Conservation (phyloP, 2,888 invertebrate genomes). For the Cephus spinipes region DNA sequence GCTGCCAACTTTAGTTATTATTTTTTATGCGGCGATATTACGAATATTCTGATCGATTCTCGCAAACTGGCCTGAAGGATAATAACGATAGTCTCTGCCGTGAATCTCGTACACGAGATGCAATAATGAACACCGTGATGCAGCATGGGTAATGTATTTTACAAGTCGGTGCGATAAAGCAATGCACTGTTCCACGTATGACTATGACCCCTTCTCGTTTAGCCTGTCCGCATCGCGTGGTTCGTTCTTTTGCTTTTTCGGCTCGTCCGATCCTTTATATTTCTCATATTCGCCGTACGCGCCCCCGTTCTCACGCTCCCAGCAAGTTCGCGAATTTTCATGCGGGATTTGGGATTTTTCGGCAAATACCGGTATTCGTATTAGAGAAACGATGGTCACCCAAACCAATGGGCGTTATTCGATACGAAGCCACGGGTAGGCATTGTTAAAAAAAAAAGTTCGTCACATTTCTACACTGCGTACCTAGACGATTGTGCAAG, state of each 20-base stretch:
- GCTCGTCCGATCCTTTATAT: background rate
- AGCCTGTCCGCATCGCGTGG: background rate
- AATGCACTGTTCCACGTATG: conserved; percentile 29
- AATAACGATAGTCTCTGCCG: background rate
- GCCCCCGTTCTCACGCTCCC: background rate
- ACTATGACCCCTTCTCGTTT: background rate
- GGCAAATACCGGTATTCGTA: background rate
- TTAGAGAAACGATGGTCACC: background rate
- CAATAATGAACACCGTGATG: background rate
- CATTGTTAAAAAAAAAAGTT: background rate
- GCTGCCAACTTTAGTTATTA: background rate
- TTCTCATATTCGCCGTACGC: background rate
- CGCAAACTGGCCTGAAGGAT: background rate
- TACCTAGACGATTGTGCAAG: background rate
- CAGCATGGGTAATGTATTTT: conserved; percentile 34
- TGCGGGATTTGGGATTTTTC: no score
- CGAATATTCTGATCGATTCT: background rate
- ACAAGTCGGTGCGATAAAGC: conserved; percentile 33
- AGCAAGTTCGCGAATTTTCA: background rate
- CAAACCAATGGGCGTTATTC: background rate
- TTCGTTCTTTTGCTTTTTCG: background rate
- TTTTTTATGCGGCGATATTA: background rate
- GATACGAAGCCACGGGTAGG: background rate
- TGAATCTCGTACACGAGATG: background rate
- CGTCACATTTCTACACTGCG: background rate